These are phyloP conservation scores for Salvelinus sp. DNA, from an alignment of 2,113 vertebrate species.

Conservation along the genomic window DNA sequence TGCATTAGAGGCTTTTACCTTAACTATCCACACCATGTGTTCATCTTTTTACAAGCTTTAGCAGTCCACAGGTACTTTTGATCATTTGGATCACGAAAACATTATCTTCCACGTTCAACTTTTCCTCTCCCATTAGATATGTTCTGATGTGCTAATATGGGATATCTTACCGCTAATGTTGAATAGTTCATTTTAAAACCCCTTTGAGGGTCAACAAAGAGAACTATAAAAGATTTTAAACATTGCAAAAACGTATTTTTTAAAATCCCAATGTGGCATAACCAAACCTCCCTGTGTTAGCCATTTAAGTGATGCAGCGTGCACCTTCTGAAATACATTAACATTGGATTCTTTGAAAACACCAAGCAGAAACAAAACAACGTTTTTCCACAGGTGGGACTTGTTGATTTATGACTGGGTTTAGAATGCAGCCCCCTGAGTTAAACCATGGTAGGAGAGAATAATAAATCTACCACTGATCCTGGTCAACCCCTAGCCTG, in stretches of 20 bases:
- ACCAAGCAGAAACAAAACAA: conserved; percentile 45
- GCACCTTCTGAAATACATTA: conserved; percentile 51
- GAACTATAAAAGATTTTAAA: neutral
- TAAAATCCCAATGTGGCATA: neutral
- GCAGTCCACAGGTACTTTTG: too few relatives aligned
- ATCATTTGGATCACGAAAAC: too few relatives aligned
- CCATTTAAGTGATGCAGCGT: conserved; percentile 6
- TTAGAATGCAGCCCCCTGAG: conserved; percentile 62
- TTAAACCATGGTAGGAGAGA: conserved; percentile 57
- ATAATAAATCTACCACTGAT: conserved; percentile 69
- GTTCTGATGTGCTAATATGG: neutral
- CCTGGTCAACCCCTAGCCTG: conserved; percentile 50
- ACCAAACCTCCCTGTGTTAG: neutral
- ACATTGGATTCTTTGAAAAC: conserved; percentile 38
- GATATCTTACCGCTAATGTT: neutral
- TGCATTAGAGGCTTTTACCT: too few relatives aligned
- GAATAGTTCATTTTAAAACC: neutral
- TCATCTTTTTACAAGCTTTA: too few relatives aligned
- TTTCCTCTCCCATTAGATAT: neutral
- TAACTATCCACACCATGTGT: too few relatives aligned
- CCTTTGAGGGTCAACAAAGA: neutral
- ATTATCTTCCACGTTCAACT: neutral
- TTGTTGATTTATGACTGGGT: conserved; percentile 66
- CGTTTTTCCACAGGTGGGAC: conserved; percentile 30
- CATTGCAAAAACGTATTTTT: neutral